Percentiles rank a stretch among this genome's conserved stretches.
These are phyloP conservation scores for Neosilurus mollespiculum DNA, from an alignment of 2,797 vertebrate genomes.

Conservation along the genomic window DNA sequence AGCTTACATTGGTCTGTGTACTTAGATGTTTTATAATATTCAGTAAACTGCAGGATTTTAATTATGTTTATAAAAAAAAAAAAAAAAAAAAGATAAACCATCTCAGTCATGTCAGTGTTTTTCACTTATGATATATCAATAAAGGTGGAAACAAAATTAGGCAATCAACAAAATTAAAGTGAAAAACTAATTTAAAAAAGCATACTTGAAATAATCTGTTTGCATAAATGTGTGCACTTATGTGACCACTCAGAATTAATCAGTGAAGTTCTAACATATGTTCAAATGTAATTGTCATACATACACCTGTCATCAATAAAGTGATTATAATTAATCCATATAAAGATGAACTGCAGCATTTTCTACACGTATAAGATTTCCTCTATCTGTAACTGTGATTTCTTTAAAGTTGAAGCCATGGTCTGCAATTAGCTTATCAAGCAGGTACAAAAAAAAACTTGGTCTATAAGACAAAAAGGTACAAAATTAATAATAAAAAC, in stretches of 20 bases:
- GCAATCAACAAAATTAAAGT: not conserved
- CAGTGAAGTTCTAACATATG: not conserved
- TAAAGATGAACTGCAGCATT: not conserved
- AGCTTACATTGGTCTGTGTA: not conserved
- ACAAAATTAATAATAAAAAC: not conserved
- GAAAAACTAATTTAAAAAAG: not conserved
- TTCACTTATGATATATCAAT: not conserved
- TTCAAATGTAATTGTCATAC: not conserved
- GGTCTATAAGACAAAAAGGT: not conserved
- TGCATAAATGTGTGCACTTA: not conserved
- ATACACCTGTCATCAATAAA: not conserved
- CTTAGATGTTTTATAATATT: conserved; percentile 11
- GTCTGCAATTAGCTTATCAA: not conserved
- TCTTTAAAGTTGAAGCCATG: not conserved
- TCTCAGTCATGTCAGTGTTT: not conserved
- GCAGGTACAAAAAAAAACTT: not conserved
- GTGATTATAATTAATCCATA: not conserved
- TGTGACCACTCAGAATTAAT: not conserved
- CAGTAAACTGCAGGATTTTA: not conserved
- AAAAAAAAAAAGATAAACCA: not conserved
- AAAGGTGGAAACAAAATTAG: no score
- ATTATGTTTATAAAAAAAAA: not conserved
- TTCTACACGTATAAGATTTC: not conserved
- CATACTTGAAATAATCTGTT: not conserved
- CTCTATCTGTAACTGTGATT: not conserved